A percentile compares a stretch with the other conserved stretches of the same genome.
Evolutionary conservation across 2,888 invertebrate genomes (phyloP).

Genomic region (Agonopterix heracliana): DNA sequence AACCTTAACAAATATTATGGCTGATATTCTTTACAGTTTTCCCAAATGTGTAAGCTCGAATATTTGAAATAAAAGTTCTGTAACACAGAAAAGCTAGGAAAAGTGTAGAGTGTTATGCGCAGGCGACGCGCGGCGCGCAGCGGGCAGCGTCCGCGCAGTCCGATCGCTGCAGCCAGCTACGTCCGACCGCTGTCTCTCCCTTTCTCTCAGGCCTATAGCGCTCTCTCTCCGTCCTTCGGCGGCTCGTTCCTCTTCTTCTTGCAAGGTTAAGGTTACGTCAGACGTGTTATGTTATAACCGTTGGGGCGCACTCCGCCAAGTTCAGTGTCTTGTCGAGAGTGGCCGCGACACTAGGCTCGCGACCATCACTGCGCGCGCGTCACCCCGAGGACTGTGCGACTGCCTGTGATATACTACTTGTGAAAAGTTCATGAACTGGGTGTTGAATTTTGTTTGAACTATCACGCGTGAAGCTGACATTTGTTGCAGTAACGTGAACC

Average conservation of each 20-base stretch:
- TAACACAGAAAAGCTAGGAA: too few species aligned
- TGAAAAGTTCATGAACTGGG: slow-evolving; percentile 74
- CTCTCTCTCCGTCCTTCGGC: slow-evolving; percentile 75
- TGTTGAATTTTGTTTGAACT: slow-evolving; percentile 69
- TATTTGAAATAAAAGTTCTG: too few species aligned
- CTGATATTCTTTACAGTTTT: too few species aligned
- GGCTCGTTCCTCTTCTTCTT: slow-evolving; percentile 74
- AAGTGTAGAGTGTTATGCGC: slow-evolving; percentile 1
- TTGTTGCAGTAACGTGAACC: slow-evolving; percentile 27
- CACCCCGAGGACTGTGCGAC: slow-evolving; percentile 60
- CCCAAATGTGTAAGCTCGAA: too few species aligned
- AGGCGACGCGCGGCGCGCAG: slow-evolving; percentile 14
- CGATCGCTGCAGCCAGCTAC: slow-evolving; percentile 27
- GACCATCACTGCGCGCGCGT: slow-evolving; percentile 54
- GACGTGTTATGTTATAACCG: slow-evolving; percentile 77
- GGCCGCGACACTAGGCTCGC: slow-evolving; percentile 70
- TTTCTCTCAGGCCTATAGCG: slow-evolving; percentile 68
- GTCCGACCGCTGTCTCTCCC: slow-evolving; percentile 58
- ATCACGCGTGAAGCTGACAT: slow-evolving; percentile 51
- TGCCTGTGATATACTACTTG: slow-evolving; percentile 69
- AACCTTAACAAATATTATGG: too few species aligned
- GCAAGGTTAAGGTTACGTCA: slow-evolving; percentile 78
- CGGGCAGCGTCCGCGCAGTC: slow-evolving; percentile 16
- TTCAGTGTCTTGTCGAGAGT: slow-evolving; percentile 75
- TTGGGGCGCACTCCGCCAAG: slow-evolving; percentile 73